phyloP scores from a whole-genome alignment of 1,140 invertebrate genomes.

The Aphaenogaster rudis region DNA sequence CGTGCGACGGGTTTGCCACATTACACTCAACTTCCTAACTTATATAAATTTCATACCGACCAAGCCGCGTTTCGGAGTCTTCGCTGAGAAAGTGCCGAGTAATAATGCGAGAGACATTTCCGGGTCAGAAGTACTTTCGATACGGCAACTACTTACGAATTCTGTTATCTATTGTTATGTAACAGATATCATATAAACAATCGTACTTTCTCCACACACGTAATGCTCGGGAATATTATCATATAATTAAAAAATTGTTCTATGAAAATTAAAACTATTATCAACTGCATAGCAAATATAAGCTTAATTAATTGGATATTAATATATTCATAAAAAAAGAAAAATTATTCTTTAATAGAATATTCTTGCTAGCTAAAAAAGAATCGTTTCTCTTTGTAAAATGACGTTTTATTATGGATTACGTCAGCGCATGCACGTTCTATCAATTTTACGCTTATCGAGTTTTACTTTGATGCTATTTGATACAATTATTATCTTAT shows the following conservation, averaged over 20 bases:
- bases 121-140: conserved; percentile 38
- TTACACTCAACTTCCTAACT: conserved; percentile 81
- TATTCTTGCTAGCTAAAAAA: not conserved
- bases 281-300: not conserved
- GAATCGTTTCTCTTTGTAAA: conserved; percentile 2
- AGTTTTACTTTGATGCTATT: conserved; percentile 15
- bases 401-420: not conserved
- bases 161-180: conserved; percentile 34
- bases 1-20: conserved; percentile 79
- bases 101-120: conserved; percentile 66
- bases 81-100: conserved; percentile 50
- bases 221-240: not conserved
- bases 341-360: not conserved
- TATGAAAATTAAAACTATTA: not conserved
- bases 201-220: not conserved
- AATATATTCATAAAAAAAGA: not conserved
- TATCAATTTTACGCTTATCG: conserved; percentile 41
- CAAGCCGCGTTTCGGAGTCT: conserved; percentile 53
- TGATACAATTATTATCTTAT: conserved; percentile 47
- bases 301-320: not conserved
- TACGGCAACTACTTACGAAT: not conserved
- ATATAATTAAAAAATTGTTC: conserved; percentile 6
- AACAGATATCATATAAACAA: not conserved
- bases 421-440: not conserved
- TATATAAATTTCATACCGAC: conserved; percentile 80